Base-by-base conservation (phyloP, 2,888 invertebrate species). In the Nudaria mundana region DNA sequence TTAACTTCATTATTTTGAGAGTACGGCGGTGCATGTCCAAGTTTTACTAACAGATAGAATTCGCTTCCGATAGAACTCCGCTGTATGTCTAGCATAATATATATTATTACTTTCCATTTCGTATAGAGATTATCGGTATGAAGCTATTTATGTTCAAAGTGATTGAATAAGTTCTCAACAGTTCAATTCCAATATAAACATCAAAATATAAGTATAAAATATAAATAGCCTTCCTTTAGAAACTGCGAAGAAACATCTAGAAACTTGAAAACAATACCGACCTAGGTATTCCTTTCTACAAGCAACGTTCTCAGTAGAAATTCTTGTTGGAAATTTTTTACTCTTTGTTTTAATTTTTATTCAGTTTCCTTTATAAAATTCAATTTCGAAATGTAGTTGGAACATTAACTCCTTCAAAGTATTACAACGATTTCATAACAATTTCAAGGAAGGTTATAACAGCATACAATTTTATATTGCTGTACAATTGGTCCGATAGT, bases 1-100 rank as follows among this genome's bases (percentile, higher is more conserved):
- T 63, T 67, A 65, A 62, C 60, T 59, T 47, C 56, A 60, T 53
- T 7, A 57, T 62, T 61, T 63, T 48, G n/a, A 56, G 46, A 50
- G 36, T 38, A 44, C 44, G 43, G 47, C 34, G 38, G 35, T 51
- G 61, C 52, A 47, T 53, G 52, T 45, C 47, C 51, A 62, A 67
- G 57, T 70, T 71, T 44, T 44, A 44, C 40, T 39, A 44, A 48
- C 50, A 56, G 51, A 60, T 52, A 63, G 44, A 51, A 52, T 48
- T 49, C 37, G 40, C 40, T 40, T n/a, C n/a, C n/a, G n/a, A n/a
- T n/a, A n/a, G n/a, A n/a, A n/a, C n/a, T n/a, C n/a, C n/a, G n/a
- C n/a, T n/a, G n/a, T n/a, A n/a, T n/a, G n/a, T n/a, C n/a, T n/a
- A n/a, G n/a, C n/a, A n/a, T n/a, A n/a, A n/a, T n/a, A n/a, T n/a